Evolutionary conservation across 2,888 invertebrate species (phyloP).

Genomic region (Aproaerema taeniolella): DNA sequence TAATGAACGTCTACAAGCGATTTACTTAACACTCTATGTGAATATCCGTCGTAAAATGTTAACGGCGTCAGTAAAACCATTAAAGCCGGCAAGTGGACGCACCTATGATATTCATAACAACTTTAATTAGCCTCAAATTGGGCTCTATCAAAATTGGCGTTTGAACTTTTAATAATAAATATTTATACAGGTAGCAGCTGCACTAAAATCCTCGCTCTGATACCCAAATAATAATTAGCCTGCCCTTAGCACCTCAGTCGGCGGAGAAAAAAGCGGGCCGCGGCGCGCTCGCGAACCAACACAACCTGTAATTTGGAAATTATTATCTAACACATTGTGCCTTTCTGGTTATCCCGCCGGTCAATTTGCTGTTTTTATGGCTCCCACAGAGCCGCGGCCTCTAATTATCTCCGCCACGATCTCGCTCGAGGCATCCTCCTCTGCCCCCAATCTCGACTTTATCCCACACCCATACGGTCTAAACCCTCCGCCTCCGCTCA

Average conservation of each 20-base stretch:
- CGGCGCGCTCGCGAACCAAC: slow-evolving; percentile 59
- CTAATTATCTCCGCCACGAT: slow-evolving; percentile 75
- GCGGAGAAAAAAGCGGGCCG: slow-evolving; percentile 64
- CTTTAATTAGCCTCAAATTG: slow-evolving; percentile 51
- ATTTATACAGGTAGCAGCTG: slow-evolving; percentile 78
- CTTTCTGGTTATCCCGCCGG: slow-evolving; percentile 78
- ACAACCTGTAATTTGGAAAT: slow-evolving; percentile 77
- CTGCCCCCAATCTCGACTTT: slow-evolving; percentile 16
- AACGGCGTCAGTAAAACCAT: slow-evolving; percentile 12
- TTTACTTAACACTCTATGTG: too few relatives aligned
- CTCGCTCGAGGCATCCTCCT: slow-evolving; percentile 51
- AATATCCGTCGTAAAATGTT: slow-evolving; percentile 6
- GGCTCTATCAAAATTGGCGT: slow-evolving; percentile 67
- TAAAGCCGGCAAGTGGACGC: slow-evolving; percentile 12
- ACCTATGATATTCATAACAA: slow-evolving; percentile 37
- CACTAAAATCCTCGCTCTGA: slow-evolving; percentile 69
- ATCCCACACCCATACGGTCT: slow-evolving; percentile 31
- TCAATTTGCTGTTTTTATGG: slow-evolving; percentile 78
- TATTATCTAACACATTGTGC: slow-evolving; percentile 78
- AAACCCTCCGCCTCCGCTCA: slow-evolving; percentile 21
- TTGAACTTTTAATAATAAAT: slow-evolving; percentile 73
- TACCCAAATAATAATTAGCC: slow-evolving; percentile 77
- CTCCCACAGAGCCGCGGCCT: slow-evolving; percentile 74
- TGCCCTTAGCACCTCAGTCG: slow-evolving; percentile 75
- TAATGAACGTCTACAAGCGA: too few relatives aligned